phyloP scores from a whole-genome alignment of 2,113 vertebrate genomes.

The Tylochromis polylepis region DNA sequence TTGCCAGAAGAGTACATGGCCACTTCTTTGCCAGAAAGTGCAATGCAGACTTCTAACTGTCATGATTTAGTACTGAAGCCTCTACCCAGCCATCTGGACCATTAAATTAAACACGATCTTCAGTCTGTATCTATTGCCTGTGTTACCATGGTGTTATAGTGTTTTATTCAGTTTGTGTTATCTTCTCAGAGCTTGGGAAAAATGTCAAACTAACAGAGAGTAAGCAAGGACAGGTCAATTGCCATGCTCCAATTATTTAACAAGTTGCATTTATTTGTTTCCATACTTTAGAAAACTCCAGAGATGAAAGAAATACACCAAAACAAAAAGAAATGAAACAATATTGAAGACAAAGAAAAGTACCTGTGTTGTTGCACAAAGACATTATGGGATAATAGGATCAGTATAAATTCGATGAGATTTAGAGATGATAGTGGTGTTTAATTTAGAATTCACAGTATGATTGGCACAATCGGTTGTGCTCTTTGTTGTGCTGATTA shows the following conservation, averaged over 20 bases:
- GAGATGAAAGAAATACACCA: not conserved
- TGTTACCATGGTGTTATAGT: not conserved
- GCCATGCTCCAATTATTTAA: not conserved
- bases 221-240: conserved; percentile 1
- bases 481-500: not conserved
- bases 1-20: not conserved
- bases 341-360: not conserved
- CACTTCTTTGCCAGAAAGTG: not conserved
- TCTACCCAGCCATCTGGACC: conserved; percentile 12
- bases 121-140: not conserved
- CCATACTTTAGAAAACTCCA: not conserved
- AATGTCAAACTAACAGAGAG: not conserved
- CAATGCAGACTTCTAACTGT: not conserved
- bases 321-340: not conserved
- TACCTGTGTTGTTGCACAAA: not conserved
- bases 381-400: not conserved
- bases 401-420: not conserved
- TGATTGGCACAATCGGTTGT: not conserved
- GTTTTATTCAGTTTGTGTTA: conserved; percentile 13
- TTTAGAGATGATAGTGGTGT: not conserved
- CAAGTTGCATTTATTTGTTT: not conserved
- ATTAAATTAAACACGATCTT: conserved; percentile 11
- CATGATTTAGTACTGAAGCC: not conserved
- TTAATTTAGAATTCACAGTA: conserved; percentile 15
- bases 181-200: not conserved